Percentiles rank a stretch among this genome's conserved stretches.
These are phyloP conservation scores for Drosophila suzukii DNA, from an alignment of 1,140 invertebrate species.

Conservation along the genomic window DNA sequence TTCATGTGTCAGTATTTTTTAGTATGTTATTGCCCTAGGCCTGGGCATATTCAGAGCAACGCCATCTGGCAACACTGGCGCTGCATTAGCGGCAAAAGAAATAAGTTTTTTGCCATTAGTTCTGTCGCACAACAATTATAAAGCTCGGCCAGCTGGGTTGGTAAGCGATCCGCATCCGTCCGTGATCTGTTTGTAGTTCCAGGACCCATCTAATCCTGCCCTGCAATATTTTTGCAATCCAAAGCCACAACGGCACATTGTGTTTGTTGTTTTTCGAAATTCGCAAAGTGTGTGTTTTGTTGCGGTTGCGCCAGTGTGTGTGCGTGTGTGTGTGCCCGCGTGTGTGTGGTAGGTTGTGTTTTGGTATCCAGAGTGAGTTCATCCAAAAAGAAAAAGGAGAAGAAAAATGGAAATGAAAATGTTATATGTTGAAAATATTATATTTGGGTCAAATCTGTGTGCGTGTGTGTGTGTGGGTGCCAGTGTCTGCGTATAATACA, in stretches of 20 bases:
- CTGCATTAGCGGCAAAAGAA: conserved; percentile 12
- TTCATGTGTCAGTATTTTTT: not conserved
- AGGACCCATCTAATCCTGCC: not conserved
- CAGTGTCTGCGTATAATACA: conserved; percentile 9
- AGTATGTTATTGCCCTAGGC: not conserved
- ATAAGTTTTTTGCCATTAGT: conserved; percentile 7
- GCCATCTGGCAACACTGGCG: conserved; percentile 10
- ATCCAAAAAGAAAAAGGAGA: conserved; percentile 4
- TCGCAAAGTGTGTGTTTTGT: conserved; percentile 19
- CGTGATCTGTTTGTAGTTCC: no score
- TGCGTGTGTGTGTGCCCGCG: conserved; percentile 5
- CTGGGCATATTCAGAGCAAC: not conserved
- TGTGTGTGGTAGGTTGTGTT: conserved; percentile 26
- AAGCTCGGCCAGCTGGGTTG: conserved; percentile 8
- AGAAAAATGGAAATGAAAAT: conserved; percentile 1
- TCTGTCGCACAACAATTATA: conserved; percentile 11
- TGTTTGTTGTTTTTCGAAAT: conserved; percentile 28
- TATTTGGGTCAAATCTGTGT: conserved; percentile 40
- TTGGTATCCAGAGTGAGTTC: conserved; percentile 48
- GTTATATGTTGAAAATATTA: conserved; percentile 32
- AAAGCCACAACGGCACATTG: conserved; percentile 1
- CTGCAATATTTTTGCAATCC: conserved; percentile 6
- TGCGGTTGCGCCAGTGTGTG: conserved; percentile 3
- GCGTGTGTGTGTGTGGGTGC: not conserved
- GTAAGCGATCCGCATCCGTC: not conserved